phyloP scores from a whole-genome alignment of 2,113 vertebrate genomes.

The Erythrocebus patas region DNA sequence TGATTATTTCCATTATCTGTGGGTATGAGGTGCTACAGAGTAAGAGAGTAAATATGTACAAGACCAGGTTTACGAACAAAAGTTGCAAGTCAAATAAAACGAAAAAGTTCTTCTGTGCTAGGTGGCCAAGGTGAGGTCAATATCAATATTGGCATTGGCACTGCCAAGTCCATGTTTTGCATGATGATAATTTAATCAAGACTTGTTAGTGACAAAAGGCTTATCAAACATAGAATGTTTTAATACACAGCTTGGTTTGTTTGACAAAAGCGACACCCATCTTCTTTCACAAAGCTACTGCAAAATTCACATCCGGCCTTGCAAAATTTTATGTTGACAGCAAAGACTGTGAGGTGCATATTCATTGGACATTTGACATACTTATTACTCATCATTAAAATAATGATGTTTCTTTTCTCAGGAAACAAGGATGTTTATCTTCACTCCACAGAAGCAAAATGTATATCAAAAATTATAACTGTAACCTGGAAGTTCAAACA shows the following conservation, averaged over 20 bases:
- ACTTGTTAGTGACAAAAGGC: slow-evolving; percentile 67
- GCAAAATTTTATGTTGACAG: slow-evolving; percentile 55
- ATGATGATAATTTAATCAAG: slow-evolving; percentile 68
- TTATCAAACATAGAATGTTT: slow-evolving; percentile 48
- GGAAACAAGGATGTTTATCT: slow-evolving; percentile 40
- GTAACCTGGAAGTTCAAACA: background rate
- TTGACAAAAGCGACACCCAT: slow-evolving; percentile 53
- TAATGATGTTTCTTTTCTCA: background rate
- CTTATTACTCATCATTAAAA: slow-evolving; percentile 18
- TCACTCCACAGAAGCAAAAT: slow-evolving; percentile 5
- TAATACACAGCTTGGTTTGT: slow-evolving; percentile 50
- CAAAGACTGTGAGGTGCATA: background rate
- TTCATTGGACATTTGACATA: background rate
- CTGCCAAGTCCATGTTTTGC: slow-evolving; percentile 66
- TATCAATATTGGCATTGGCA: slow-evolving; percentile 80
- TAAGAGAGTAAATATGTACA: slow-evolving; percentile 74
- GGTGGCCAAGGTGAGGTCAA: slow-evolving; percentile 77
- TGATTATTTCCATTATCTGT: slow-evolving; percentile 43
- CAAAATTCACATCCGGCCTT: slow-evolving; percentile 64
- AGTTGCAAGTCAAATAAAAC: slow-evolving; percentile 69
- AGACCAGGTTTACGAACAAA: slow-evolving; percentile 28
- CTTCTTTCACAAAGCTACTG: slow-evolving; percentile 42
- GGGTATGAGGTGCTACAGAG: slow-evolving; percentile 28
- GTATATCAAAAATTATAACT: background rate
- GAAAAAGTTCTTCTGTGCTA: slow-evolving; percentile 48